Base-by-base conservation (phyloP, 2,888 invertebrate genomes). In the Agriopis marginaria region DNA sequence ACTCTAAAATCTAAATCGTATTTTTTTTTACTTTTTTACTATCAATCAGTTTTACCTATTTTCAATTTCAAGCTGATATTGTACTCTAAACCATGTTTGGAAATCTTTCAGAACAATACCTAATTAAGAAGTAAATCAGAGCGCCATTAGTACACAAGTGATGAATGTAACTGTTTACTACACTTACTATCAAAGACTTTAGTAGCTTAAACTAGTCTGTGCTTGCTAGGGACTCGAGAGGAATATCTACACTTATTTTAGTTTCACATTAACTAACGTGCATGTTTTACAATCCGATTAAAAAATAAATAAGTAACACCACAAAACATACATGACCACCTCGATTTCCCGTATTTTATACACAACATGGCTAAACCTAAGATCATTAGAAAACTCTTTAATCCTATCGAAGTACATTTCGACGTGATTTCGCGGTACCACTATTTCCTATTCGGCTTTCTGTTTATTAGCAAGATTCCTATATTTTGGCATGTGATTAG, bases 401-500 rank as follows among this genome's bases (percentile, higher is more conserved):
- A 89, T 78, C 92, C 91, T 3, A 84, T 91, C 5, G 91, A 90
- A 66, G 86, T 80, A 70, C 79, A 86, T 68, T 89, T 90, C 42
- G 71, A 79, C 23, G 75, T 66, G 1, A 61, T 89, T 5, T 79
- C 86, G 0, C 76, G 76, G 3, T 92, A 90, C 54, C 92, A 92
- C 55, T 85, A 79, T 9, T 91, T 81, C 55, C 75, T 88, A 8
- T 90, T 89, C 68, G 71, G 72, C 8, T 32, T 89, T 2, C 53
- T 90, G 12, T 90, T 91, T 65, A 4, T 82, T 0, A 81, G 85
- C 42, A 89, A 90, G 69, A 55, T 87, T 12, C 89, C 89, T 3
- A 60, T 86, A 42, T 87, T 87, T 44, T 92, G 91, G 92, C 92
- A 92, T 66, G 75, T 90, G 0, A 70, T 92, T 0, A 89, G 83